These are phyloP conservation scores for Drosophila navojoa DNA, from an alignment of 1,140 invertebrate genomes.

Conservation along the genomic window DNA sequence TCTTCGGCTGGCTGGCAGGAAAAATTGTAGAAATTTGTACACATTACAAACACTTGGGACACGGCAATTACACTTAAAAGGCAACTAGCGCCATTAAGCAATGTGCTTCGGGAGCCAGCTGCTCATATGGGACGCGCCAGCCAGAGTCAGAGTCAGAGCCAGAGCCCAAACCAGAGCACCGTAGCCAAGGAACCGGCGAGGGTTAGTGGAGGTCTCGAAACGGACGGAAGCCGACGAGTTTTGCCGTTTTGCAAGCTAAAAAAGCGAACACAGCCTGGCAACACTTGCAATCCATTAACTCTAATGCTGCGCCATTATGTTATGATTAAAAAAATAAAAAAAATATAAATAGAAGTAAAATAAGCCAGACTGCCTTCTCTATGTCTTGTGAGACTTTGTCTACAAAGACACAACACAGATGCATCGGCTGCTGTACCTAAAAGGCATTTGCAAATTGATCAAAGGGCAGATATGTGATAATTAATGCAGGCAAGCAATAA, in stretches of 20 bases:
- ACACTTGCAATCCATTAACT: slow-evolving; percentile 70
- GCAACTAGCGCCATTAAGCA: slow-evolving; percentile 69
- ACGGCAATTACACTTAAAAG: slow-evolving; percentile 74
- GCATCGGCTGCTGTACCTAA: slow-evolving; percentile 4
- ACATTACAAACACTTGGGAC: slow-evolving; percentile 74
- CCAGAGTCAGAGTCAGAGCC: neutral
- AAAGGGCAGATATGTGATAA: neutral
- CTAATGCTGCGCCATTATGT: slow-evolving; percentile 62
- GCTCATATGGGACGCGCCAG: slow-evolving; percentile 51
- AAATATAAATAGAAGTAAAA: slow-evolving; percentile 2
- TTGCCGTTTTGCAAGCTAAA: slow-evolving; percentile 52
- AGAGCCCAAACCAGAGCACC: neutral
- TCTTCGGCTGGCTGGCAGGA: slow-evolving; percentile 24
- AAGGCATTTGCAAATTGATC: slow-evolving; percentile 4
- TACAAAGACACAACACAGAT: slow-evolving; percentile 28
- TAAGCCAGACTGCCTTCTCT: slow-evolving; percentile 26
- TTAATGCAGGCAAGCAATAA: neutral
- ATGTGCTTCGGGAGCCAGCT: slow-evolving; percentile 53
- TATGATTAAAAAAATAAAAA: slow-evolving; percentile 59
- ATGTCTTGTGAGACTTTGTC: neutral
- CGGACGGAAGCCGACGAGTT: slow-evolving; percentile 27
- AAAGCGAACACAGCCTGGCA: slow-evolving; percentile 50
- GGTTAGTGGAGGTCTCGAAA: neutral
- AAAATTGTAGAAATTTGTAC: slow-evolving; percentile 66
- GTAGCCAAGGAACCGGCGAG: neutral